phyloP scores from a whole-genome alignment of 1,140 invertebrate genomes.

The Aphelenchoides besseyi region DNA sequence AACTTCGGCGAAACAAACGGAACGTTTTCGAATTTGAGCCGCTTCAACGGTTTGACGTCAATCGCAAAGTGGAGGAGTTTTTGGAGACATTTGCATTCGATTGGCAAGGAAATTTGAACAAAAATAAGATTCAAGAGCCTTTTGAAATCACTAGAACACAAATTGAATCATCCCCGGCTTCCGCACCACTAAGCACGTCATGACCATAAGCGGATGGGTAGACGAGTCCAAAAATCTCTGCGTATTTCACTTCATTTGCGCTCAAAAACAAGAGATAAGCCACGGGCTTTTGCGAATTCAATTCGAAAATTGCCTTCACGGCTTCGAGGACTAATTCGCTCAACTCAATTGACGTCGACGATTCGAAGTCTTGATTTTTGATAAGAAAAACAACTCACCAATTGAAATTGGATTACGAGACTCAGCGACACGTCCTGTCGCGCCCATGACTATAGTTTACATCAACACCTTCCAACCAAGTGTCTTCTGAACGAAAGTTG shows the following conservation, averaged over 20 bases:
- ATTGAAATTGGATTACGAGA: background rate
- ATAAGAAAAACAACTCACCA: background rate
- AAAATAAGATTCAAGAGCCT: background rate
- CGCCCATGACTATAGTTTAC: background rate
- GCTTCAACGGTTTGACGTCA: slow-evolving; percentile 3
- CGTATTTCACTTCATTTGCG: slow-evolving; percentile 6
- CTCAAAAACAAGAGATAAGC: slow-evolving; percentile 1
- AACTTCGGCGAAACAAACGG: too few relatives aligned
- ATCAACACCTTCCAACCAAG: background rate
- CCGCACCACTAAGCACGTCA: background rate
- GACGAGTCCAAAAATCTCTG: slow-evolving; percentile 19
- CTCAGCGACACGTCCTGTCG: background rate
- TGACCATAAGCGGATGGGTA: background rate
- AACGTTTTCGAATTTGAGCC: too few relatives aligned
- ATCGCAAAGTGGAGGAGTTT: background rate
- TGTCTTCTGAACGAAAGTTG: background rate
- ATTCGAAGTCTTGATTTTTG: background rate
- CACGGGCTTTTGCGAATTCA: background rate
- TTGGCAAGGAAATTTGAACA: background rate
- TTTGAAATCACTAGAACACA: too few relatives aligned
- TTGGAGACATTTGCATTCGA: background rate
- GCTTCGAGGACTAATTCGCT: background rate
- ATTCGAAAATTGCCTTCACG: background rate
- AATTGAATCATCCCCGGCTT: slow-evolving; percentile 8
- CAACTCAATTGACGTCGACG: background rate